Evolutionary conservation across 2,113 vertebrate species (phyloP).

Genomic region (Percopsis transmontana): DNA sequence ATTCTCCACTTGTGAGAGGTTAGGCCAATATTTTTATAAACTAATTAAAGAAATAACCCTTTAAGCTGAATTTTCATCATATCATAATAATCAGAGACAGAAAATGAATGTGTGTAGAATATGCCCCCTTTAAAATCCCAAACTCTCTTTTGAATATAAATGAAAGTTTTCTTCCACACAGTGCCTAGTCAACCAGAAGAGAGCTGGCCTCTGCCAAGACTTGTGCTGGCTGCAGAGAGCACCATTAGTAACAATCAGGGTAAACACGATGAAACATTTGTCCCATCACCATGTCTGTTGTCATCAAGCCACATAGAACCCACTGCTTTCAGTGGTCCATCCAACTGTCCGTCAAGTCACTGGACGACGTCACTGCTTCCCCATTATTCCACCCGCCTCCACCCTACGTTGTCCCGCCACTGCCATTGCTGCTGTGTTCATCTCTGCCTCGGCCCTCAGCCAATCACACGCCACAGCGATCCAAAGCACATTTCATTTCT

Average conservation of each 20-base stretch:
- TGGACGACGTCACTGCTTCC: conserved; percentile 66
- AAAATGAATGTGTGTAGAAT: neutral
- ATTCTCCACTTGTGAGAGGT: neutral
- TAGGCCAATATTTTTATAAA: neutral
- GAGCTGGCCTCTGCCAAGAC: conserved; percentile 70
- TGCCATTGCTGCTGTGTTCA: conserved; percentile 34
- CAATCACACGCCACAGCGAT: conserved; percentile 26
- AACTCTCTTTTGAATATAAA: conserved; percentile 17
- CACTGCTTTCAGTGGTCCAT: conserved; percentile 39
- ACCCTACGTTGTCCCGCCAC: conserved; percentile 41
- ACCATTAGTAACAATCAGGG: conserved; percentile 69
- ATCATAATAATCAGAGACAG: neutral
- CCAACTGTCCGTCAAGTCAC: conserved; percentile 58
- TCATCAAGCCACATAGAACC: conserved; percentile 57
- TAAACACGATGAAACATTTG: conserved; percentile 70
- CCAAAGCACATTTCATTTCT: conserved; percentile 40
- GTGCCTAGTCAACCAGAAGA: conserved; percentile 73
- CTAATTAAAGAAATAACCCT: neutral
- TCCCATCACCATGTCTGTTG: conserved; percentile 68
- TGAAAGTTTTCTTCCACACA: conserved; percentile 73
- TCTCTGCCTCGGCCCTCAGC: conserved; percentile 50
- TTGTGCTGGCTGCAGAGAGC: conserved; percentile 69
- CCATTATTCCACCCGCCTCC: conserved; percentile 58
- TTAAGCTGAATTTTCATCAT: neutral
- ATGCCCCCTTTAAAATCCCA: conserved; percentile 56